Evolutionary conservation across 2,113 vertebrate species (phyloP).

Genomic region (Cyanoramphus novaezelandiae): DNA sequence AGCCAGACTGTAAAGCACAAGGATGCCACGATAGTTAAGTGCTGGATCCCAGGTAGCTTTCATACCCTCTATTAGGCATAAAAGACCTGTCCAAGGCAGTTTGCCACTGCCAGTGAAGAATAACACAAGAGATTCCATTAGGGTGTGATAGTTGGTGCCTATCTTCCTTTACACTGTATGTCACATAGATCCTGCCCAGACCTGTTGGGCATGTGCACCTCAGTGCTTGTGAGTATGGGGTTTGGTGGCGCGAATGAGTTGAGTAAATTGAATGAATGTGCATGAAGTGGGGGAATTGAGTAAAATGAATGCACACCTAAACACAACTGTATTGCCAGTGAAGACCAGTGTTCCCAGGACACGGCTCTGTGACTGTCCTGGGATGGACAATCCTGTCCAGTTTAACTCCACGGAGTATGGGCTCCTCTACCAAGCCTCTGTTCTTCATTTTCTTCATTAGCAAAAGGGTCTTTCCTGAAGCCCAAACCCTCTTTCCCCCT

Average conservation of each 20-base stretch:
- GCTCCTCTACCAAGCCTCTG: neutral
- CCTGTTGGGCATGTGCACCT: rapidly evolving
- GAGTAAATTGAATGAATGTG: neutral
- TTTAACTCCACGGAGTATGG: neutral
- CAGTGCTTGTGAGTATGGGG: rapidly evolving
- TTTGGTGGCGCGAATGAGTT: neutral
- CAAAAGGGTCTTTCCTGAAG: neutral
- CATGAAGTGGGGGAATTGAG: neutral
- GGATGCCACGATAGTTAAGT: neutral
- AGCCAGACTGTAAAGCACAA: neutral
- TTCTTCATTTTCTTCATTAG: neutral
- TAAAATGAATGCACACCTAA: neutral
- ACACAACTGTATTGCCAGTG: neutral
- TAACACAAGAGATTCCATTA: neutral
- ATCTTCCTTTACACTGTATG: neutral
- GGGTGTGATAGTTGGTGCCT: neutral
- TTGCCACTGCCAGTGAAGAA: neutral
- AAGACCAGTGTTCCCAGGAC: neutral
- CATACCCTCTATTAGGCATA: neutral
- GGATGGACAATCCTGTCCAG: neutral
- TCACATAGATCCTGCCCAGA: neutral
- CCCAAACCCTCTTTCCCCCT: neutral
- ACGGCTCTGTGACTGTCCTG: neutral
- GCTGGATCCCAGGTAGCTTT: neutral
- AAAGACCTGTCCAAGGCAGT: neutral